Conservation (phyloP, 1,140 invertebrate genomes). For the Pogonomyrmex californicus region DNA sequence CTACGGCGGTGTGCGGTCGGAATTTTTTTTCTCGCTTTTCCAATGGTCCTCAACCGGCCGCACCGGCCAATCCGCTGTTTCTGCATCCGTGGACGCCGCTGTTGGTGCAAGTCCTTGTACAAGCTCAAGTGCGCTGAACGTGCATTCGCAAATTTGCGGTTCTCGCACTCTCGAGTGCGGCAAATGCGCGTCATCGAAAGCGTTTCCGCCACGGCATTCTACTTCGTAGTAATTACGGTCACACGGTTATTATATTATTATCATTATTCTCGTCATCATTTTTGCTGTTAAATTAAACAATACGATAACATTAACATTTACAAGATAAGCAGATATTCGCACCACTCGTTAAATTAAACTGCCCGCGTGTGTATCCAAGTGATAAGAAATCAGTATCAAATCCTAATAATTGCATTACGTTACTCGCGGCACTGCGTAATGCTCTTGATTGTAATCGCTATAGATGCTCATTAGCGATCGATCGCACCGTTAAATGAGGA, state of each 20-base stretch:
- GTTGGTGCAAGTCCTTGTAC: conserved; percentile 24
- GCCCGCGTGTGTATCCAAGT: too few species aligned
- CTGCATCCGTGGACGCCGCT: neutral
- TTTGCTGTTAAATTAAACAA: neutral
- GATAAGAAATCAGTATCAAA: neutral
- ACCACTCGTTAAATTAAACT: neutral
- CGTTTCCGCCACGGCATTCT: conserved; percentile 33
- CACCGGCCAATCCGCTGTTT: conserved; percentile 1
- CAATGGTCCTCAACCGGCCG: conserved; percentile 12
- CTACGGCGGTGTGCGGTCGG: neutral
- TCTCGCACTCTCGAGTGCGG: conserved; percentile 45
- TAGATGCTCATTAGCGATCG: conserved; percentile 32
- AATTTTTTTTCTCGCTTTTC: conserved; percentile 43
- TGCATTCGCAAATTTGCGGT: conserved; percentile 63
- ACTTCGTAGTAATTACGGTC: conserved; percentile 38
- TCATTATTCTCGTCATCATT: neutral
- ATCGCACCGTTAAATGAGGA: conserved; percentile 40
- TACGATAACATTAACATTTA: neutral
- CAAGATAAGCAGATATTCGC: neutral
- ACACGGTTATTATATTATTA: conserved; percentile 4
- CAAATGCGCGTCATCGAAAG: conserved; percentile 61
- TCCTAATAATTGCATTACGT: conserved; percentile 22
- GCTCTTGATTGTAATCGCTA: conserved; percentile 30
- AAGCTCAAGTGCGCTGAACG: conserved; percentile 48
- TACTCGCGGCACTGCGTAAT: neutral